These are phyloP conservation scores for Myodes glareolus DNA, from an alignment of 2,113 vertebrate genomes.

Conservation along the genomic window DNA sequence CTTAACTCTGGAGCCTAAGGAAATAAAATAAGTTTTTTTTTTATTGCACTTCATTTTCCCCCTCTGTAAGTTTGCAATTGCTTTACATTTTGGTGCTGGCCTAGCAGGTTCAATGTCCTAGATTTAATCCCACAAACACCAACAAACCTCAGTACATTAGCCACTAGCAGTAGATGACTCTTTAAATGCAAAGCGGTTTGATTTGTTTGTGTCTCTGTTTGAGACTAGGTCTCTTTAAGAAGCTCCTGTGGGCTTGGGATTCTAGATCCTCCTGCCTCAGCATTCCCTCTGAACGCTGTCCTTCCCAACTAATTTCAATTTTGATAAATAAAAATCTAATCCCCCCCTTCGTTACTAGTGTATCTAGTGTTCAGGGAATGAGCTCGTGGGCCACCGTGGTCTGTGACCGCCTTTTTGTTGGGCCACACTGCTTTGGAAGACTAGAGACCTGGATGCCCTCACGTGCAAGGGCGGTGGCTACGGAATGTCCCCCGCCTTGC, in stretches of 20 bases:
- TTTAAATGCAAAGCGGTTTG: not conserved
- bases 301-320: not conserved
- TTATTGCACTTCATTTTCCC: not conserved
- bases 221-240: not conserved
- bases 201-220: not conserved
- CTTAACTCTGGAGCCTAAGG: not conserved
- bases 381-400: accelerated
- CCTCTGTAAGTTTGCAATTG: not conserved
- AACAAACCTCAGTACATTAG: not conserved
- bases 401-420: accelerated
- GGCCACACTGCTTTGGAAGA: not conserved
- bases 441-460: not conserved
- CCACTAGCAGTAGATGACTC: not conserved
- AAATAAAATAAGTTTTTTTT: not conserved
- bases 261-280: not conserved
- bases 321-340: not conserved
- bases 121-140: not conserved
- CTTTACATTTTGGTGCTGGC: not conserved
- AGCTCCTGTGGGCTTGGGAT: not conserved
- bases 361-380: not conserved
- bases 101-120: not conserved
- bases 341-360: not conserved
- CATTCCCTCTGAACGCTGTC: too few species aligned
- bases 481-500: not conserved
- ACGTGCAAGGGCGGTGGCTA: accelerated